These are phyloP conservation scores for Chionoecetes opilio DNA, from an alignment of 1,140 invertebrate genomes.

Conservation along the genomic window DNA sequence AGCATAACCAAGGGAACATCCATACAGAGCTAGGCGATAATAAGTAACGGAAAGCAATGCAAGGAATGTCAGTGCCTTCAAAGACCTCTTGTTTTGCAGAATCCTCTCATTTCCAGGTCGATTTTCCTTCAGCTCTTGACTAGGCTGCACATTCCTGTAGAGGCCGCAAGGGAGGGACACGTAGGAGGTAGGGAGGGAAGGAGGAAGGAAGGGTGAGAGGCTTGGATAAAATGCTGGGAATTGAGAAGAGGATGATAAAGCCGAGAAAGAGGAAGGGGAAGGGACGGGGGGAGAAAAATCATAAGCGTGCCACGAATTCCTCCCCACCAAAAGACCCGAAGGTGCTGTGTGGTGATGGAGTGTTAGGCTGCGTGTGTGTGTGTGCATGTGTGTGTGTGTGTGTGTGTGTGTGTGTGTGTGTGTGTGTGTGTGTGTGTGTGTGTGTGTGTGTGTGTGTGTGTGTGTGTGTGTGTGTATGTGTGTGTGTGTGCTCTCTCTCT, in stretches of 20 bases:
- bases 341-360: conserved; percentile 1
- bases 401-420: conserved; percentile 22
- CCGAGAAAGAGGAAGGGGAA: not conserved
- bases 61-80: not conserved
- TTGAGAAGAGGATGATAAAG: not conserved
- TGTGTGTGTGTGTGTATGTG: not conserved
- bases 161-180: not conserved
- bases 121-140: conserved; percentile 10
- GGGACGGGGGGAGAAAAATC: not conserved
- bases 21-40: too few species aligned
- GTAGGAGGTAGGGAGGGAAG: not conserved
- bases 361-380: not conserved
- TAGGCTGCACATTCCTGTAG: not conserved
- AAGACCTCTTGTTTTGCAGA: not conserved
- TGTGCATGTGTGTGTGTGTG: conserved; percentile 33
- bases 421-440: conserved; percentile 6
- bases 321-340: not conserved
- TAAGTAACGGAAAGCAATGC: too few species aligned
- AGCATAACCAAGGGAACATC: too few species aligned
- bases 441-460: not conserved
- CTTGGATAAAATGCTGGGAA: not conserved
- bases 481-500: not conserved
- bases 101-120: conserved; percentile 1
- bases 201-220: not conserved
- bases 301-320: conserved; percentile 18